Conservation (phyloP, 2,888 invertebrate species). For the Busseola fusca region DNA sequence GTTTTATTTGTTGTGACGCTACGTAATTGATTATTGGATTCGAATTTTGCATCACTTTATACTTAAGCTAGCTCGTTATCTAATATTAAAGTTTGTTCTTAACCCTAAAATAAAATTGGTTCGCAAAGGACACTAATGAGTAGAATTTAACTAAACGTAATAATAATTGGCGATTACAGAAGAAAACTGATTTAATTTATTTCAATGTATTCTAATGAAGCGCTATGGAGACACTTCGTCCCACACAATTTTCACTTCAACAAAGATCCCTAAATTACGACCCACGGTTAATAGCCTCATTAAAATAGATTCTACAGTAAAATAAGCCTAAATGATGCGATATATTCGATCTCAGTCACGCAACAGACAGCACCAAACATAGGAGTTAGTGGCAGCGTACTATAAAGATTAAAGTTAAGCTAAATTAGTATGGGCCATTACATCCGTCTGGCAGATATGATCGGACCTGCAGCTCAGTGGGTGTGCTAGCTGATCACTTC, state of each 20-base stretch:
- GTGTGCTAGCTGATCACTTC: conserved; percentile 55
- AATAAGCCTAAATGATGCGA: conserved; percentile 59
- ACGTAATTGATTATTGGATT: conserved; percentile 54
- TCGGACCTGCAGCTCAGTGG: conserved; percentile 55
- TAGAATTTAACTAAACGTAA: not conserved
- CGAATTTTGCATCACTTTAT: conserved; percentile 48
- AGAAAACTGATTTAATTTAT: conserved; percentile 5
- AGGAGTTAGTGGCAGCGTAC: conserved; percentile 59
- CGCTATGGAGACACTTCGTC: conserved; percentile 35
- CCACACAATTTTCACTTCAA: conserved; percentile 51
- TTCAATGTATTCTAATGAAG: conserved; percentile 32
- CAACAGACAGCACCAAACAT: conserved; percentile 62
- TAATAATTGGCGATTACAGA: not conserved
- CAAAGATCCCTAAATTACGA: conserved; percentile 40
- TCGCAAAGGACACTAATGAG: conserved; percentile 5
- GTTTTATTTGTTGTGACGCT: conserved; percentile 55
- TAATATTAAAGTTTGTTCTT: conserved; percentile 41
- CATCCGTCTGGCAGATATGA: conserved; percentile 57
- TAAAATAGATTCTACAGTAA: conserved; percentile 54
- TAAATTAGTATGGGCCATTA: conserved; percentile 58
- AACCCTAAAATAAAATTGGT: conserved; percentile 38
- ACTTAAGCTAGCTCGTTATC: conserved; percentile 32
- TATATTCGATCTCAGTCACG: conserved; percentile 66
- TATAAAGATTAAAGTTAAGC: conserved; percentile 72
- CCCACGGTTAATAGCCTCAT: conserved; percentile 48